Evolutionary conservation across 2,113 vertebrate genomes (phyloP).

Genomic region (Podarcis muralis): DNA sequence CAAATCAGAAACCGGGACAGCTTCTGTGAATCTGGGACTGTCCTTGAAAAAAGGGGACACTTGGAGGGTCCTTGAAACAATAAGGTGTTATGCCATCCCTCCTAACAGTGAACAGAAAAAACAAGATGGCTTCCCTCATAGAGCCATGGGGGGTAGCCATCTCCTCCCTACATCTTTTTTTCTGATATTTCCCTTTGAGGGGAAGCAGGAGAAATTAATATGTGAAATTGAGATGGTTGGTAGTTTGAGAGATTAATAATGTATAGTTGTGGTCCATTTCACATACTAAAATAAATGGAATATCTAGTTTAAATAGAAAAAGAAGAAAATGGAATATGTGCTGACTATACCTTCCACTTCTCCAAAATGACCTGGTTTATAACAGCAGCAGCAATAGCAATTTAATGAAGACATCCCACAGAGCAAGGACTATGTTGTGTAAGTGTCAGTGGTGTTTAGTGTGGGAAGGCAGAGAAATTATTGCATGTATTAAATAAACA

Average conservation of each 20-base stretch:
- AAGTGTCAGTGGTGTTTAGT: background rate
- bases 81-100: background rate
- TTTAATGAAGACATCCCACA: slow-evolving; percentile 14
- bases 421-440: slow-evolving; percentile 15
- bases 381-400: background rate
- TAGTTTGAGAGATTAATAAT: background rate
- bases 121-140: background rate
- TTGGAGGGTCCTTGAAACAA: background rate
- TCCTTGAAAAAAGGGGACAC: too few species aligned
- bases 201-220: background rate
- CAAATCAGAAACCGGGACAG: too few species aligned
- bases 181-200: background rate
- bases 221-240: background rate
- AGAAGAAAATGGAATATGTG: slow-evolving; percentile 7
- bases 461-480: slow-evolving; percentile 18
- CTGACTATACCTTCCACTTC: slow-evolving; percentile 3
- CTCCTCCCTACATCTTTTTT: background rate
- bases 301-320: background rate
- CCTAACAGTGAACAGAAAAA: background rate
- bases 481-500: slow-evolving; percentile 8
- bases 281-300: background rate
- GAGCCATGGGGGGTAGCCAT: background rate
- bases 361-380: slow-evolving; percentile 17
- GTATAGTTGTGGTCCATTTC: background rate
- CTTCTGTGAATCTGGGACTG: too few species aligned